Base-by-base conservation (phyloP, 2,113 vertebrate species). In the Bubo bubo region DNA sequence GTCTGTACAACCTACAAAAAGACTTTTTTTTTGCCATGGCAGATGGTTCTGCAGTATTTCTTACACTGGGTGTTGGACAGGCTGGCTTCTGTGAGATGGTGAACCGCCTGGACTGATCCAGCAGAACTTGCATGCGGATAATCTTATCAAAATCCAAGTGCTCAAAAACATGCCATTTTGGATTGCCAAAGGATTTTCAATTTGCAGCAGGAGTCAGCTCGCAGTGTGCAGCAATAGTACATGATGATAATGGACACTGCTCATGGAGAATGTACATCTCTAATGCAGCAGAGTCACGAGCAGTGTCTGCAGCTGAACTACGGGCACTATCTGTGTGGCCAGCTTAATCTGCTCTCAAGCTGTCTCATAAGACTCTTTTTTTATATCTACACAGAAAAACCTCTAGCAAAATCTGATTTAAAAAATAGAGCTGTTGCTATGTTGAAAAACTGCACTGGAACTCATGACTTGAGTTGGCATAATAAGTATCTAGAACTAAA, bases 371-470 rank as follows among this genome's bases (percentile, higher is more conserved):
- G 74, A 34, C 9, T 60, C 66, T 26, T 53, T 45, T 49, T 55
- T 45, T 41, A 4, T 79, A 82, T 39, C 32, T 71, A 59, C 47
- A 35, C 55, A 71, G 70, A 92, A 87, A 93, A 79, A 16, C 37
- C 49, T 79, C 49, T 43, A 79, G 30, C 58, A 90, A 72, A 88
- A 73, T 62, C 75, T 86, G 49, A 62, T 79, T 64, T 73, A 66
- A 88, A 95, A 92, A 64, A 72, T 6, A 83, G 87, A 94, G 77
- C 77, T 82, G 85, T 92, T 96, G 88, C 82, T 90, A 79, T 86
- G 91, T 35, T 88, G 50, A 93, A 88, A 77, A 92, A 58, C 14
- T 62, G 62, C 82, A 66, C 67, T 88, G 24, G 27, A 79, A 90
- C 49, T 92, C 53, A 35, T 3, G 8, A 56, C 34, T 64, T 66